Base-by-base conservation (phyloP, 2,888 invertebrate genomes). In the Ephialtes manifestator region DNA sequence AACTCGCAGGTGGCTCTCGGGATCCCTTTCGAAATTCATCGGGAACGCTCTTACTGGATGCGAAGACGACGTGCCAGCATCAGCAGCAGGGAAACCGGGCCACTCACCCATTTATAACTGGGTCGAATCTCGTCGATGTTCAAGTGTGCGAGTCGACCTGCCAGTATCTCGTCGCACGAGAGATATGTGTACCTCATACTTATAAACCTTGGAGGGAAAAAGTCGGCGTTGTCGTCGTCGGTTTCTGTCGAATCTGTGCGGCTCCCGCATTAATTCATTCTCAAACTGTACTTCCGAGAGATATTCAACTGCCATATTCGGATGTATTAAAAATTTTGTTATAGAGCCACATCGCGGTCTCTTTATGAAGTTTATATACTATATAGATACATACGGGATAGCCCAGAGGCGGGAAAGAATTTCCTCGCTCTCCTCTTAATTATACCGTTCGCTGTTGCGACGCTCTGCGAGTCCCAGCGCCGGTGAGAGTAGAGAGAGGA, bases 81-180 rank as follows among this genome's bases (percentile, higher is more conserved):
- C 48, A 65, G 48, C 70, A 60, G 31, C 74, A 74, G 87, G 87
- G 83, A 89, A 93, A 92, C 91, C 91, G 90, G 93, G 92, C 90
- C 92, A 90, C 87, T 93, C 91, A 92, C 92, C 93, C 91, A 93
- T 93, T 93, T 93, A 90, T 89, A 93, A 93, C 92, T 93, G 91
- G 93, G 93, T 93, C 93, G 88, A 89, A 86, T 81, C 75, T 77
- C 85, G 55, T 85, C 68, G 72, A 43, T 39, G 68, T 63, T 77
- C 63, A 63, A 53, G 24, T 24, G 71, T 60, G 74, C 76, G 81
- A 83, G 31, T 58, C 63, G 75, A 84, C 31, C 67, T 70, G 76
- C 70, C 77, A 35, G 53, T 35, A 53, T 71, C 53, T 31, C 63
- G 35, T 78, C 39, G 74, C 10, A 43, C n/a, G 43, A 70, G 39